Evolutionary conservation across 1,140 invertebrate genomes (phyloP), one percentile per base, ranked within the genome.

Genomic region (Tetramorium alpestre): DNA sequence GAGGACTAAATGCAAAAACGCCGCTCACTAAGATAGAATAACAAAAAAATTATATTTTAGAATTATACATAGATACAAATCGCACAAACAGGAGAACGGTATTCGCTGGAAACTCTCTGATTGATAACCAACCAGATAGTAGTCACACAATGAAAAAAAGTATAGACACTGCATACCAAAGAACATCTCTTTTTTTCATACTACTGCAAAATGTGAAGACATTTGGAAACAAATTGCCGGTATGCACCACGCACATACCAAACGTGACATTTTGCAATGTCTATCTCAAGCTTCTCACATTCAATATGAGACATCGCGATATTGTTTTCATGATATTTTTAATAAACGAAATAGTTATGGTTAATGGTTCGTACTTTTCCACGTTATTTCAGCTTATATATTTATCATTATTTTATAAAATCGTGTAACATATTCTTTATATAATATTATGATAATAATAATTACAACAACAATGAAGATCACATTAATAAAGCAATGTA

Each of bases 201-300:
- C n/a, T 70, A 44, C n/a, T 47, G 13, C n/a, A 41, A 72, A 82
- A 82, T 58, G 49, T 44, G 67, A 72, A 81, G 54, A 82, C 67
- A 72, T 47, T 82, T 28, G 22, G 10, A 56, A 82, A 82, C 10
- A 56, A 72, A 82, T 44, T 54, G 51, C 47, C 33, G 64, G 10
- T 38, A 70, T 54, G 65, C 64, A 13, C 13, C 10, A 70, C 41
- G 47, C 65, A n/a, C 13, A 33, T 51, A 70, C n/a, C 78, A n/a
- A 72, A 72, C 58, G 38, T 51, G 44, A 51, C 33, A 5, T 56
- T 56, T 72, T 38, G 49, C 22, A 28, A 33, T 72, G 4, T 81
- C 16, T 70, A 22, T 56, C 33, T 70, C 65, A 18, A 51, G 44
- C n/a, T 81, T 54, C 60, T 41, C 51, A 64, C 76, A 22, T 80